Evolutionary conservation across 2,113 vertebrate genomes (phyloP), one percentile per base, ranked within the genome.

Genomic region (Plecotus auritus): DNA sequence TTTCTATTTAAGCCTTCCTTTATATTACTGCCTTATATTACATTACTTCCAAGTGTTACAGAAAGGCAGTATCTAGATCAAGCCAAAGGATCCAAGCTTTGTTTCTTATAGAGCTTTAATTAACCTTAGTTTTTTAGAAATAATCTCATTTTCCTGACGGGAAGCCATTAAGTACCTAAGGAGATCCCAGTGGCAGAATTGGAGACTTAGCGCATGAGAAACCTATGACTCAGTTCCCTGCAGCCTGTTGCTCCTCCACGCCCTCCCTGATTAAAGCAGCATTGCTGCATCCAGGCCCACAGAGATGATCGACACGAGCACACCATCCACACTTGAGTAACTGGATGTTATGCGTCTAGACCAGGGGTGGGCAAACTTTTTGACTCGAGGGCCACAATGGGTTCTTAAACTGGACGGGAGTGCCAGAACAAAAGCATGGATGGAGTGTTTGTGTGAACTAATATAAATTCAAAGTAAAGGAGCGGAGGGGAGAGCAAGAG

Each of bases 41-140:
- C 35, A 70, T 22, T 37, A 37, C 9, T 70, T 37, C 37, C 67
- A 49, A 74, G 49, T 93, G 59, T 20, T 88, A 83, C 92, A 97
- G 91, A 94, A 94, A 97, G 59, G 86, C 89, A 94, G 42, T 91
- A 23, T 82, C 67, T 95, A 56, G 17, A 94, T 81, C 37, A 96
- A 76, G 70, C 77, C 91, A 35, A 83, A 61, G 1, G 0, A 0
- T 74, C 1, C 56, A 67, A 90, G 85, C 95, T 97, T 95, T 95
- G 18, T 96, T 97, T 96, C 83, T 74, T 73, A 23, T 10, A 67
- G 82, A 97, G 59, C 83, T 96, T 95, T 96, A 95, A 94, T 98
- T 96, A 96, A 94, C 91, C 91, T 70, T 88, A 93, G 93, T 93
- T 93, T 98, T 96, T 98, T 96, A 97, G 98, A 97, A 97, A 66